Evolutionary conservation across 2,797 vertebrate species (phyloP), one percentile per base, ranked within the genome.

Genomic region (Sebastes alutus): DNA sequence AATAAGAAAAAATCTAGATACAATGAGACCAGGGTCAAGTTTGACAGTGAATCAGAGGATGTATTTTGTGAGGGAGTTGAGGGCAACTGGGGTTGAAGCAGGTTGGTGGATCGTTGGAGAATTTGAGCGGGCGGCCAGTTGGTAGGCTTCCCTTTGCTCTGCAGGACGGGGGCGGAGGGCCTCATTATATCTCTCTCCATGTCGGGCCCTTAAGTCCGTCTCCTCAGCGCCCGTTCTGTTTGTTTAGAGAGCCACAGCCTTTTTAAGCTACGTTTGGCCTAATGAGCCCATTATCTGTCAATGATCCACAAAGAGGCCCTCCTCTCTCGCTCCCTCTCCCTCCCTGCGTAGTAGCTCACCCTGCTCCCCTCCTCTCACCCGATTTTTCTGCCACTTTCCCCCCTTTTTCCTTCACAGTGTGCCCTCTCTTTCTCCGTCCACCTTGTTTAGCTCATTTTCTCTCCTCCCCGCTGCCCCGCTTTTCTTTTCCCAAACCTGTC

Each of bases 281-380:
- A 96, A 96, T 96, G 94, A 96, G 94, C 91, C 94, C 94, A 96
- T 96, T 96, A 96, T 95, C 94, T 94, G 94, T 93, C 93, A 95
- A 92, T 95, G 94, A 96, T 95, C 95, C 93, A 95, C 93, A 95
- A 92, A 95, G 90, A 85, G 90, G 88, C 90, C 92, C 93, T 91
- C 90, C 90, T 85, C 89, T 86, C 84, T 80, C 54, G 11, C 83
- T 80, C 78, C 32, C 76, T 49, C 89, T 82, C 80, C 83, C 82
- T 80, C 82, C 72, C 65, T 64, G 52, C 76, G 83, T 85, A 80
- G 87, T 75, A 82, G 84, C 85, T 72, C 18, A 25, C 86, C 75
- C 83, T 55, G 25, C 85, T 75, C 72, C 65, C 56, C 49, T 75
- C 65, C 74, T 77, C 73, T 82, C 89, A 71, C 78, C 79, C 83